Evolutionary conservation across 2,113 vertebrate genomes (phyloP).

Genomic region (Corythoichthys haematopterus): DNA sequence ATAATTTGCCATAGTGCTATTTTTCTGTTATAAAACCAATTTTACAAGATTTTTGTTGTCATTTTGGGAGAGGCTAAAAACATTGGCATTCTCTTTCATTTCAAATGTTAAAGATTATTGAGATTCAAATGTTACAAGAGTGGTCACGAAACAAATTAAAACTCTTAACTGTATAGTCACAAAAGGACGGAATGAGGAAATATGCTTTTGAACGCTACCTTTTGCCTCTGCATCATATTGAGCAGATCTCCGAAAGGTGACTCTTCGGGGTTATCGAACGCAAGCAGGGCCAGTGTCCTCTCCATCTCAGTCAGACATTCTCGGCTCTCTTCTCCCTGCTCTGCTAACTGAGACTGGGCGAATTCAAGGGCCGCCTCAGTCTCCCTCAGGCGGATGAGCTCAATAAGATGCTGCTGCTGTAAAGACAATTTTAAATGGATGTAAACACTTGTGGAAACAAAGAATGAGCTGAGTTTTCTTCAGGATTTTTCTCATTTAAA

Average conservation of each 20-base stretch:
- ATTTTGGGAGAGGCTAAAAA: too few species aligned
- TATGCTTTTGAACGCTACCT: constrained; percentile 68
- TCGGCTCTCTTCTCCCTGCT: constrained; percentile 95
- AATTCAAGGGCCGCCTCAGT: constrained; percentile 96
- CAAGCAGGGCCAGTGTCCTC: constrained; percentile 88
- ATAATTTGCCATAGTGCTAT: too few species aligned
- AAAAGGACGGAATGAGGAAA: background rate
- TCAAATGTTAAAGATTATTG: too few species aligned
- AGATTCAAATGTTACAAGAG: too few species aligned
- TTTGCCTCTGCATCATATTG: constrained; percentile 97
- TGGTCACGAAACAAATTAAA: too few species aligned
- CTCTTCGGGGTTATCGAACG: constrained; percentile 94
- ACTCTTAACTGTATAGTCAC: background rate
- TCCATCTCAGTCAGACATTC: constrained; percentile 98
- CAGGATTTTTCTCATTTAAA: background rate
- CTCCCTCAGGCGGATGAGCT: constrained; percentile 94
- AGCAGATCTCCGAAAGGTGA: constrained; percentile 96
- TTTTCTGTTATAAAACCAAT: too few species aligned
- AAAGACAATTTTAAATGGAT: background rate
- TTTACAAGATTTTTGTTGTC: too few species aligned
- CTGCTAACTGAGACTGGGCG: constrained; percentile 94
- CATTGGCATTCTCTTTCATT: too few species aligned
- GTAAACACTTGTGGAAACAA: background rate
- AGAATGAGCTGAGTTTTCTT: background rate
- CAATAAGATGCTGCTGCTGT: constrained; percentile 97